phyloP scores from a whole-genome alignment of 2,888 invertebrate genomes.

The Cepaea hortensis region DNA sequence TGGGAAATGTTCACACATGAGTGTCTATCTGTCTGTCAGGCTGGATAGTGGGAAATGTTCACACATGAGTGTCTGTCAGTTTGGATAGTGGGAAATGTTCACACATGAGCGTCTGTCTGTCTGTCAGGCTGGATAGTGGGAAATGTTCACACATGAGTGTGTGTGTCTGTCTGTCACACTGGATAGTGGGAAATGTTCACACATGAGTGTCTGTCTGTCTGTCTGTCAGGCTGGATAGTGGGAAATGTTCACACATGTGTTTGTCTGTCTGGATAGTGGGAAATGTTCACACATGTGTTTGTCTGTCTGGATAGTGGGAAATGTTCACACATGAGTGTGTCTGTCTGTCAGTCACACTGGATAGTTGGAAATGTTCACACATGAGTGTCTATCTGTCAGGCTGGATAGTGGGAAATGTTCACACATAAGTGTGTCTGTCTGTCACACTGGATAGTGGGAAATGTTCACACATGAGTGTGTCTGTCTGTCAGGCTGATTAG shows the following conservation, averaged over 20 bases:
- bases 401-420: conserved; percentile 61
- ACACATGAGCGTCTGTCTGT: conserved; percentile 80
- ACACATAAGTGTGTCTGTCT: background rate
- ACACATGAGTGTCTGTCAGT: background rate
- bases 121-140: conserved; percentile 80
- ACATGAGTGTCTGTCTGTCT: conserved; percentile 97
- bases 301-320: no score
- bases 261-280: no score
- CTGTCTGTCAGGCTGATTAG: no score
- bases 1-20: conserved; percentile 85
- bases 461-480: no score
- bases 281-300: no score
- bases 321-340: conserved; percentile 90
- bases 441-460: no score
- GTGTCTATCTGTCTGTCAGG: conserved; percentile 91
- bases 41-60: conserved; percentile 61
- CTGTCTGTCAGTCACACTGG: conserved; percentile 89
- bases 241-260: background rate
- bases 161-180: no score
- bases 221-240: conserved; percentile 80
- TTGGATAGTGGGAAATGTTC: no score
- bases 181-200: conserved; percentile 72
- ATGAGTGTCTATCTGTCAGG: conserved; percentile 87
- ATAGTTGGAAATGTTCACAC: background rate
- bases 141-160: no score